Base-by-base conservation (phyloP, 2,888 invertebrate species). In the Subacronicta megacephala region DNA sequence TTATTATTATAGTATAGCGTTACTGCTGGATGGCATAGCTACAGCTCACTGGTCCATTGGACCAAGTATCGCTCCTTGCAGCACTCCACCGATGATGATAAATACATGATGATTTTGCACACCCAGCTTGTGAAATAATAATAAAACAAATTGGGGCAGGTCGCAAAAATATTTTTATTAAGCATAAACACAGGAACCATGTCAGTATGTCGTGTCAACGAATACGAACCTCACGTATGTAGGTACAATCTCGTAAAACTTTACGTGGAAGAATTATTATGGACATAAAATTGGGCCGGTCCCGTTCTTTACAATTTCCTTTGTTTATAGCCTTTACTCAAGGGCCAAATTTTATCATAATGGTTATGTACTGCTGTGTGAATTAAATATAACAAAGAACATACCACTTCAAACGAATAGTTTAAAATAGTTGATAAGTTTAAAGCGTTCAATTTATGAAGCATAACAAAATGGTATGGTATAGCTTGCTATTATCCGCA, bases 181-280 rank as follows among this genome's bases (percentile, higher is more conserved):
- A 65, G 56, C 38, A 74, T 53, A 77, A 66, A 66, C 62, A 70
- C 44, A 18, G 46, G 51, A 63, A 62, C 65, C 77, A 47, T 71
- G 74, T 63, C 66, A 74, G 75, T 71, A 37, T 66, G 66, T 51
- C 72, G 40, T 45, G 72, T 77, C 77, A 59, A 62, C 62, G 58
- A 49, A 62, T 58, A 35, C 49, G 47, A 31, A 47, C 46, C 63
- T 40, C 58, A 55, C 71, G 62, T 61, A 66, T 45, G 35, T 36
- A 47, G 55, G 56, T 54, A 61, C 52, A 23, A 46, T 41, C 51
- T 49, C 77, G 59, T 74, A 74, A 69, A 74, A 74, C 23, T 59
- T 75, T 67, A 74, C 67, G 72, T 45, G 47, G 31, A 58, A 57
- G 66, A 75, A 71, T 77, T 74, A 74, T 77, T 77, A 52, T 71